Evolutionary conservation across 2,888 invertebrate species (phyloP).

Genomic region (Melanophora roralis): DNA sequence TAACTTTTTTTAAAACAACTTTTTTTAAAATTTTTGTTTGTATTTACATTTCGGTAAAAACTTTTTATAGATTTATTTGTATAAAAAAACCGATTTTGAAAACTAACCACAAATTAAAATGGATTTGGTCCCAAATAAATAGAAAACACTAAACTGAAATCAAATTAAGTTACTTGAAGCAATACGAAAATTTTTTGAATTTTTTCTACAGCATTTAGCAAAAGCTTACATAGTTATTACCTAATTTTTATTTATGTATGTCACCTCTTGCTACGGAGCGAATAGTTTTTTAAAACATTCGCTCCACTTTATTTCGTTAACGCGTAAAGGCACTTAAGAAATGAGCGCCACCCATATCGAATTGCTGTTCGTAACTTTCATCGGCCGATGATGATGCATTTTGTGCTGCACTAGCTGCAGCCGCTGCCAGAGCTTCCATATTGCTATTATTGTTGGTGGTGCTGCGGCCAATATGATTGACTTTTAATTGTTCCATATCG

Average conservation of each 20-base stretch:
- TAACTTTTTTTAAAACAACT: too few relatives aligned
- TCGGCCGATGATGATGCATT: constrained; percentile 64
- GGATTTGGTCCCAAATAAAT: neutral
- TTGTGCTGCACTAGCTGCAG: constrained; percentile 55
- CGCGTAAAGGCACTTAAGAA: constrained; percentile 76
- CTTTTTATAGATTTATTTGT: too few relatives aligned
- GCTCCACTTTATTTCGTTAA: constrained; percentile 51
- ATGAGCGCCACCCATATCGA: constrained; percentile 75
- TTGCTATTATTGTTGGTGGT: too few relatives aligned
- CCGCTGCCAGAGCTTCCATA: constrained; percentile 59
- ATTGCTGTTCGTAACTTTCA: constrained; percentile 72
- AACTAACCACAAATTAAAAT: too few relatives aligned
- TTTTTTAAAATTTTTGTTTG: too few relatives aligned
- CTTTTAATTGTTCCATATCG: constrained; percentile 72
- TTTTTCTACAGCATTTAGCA: neutral
- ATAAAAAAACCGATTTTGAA: too few relatives aligned
- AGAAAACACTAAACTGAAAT: neutral
- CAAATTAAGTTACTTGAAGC: neutral
- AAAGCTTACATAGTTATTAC: neutral
- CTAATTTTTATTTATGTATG: neutral
- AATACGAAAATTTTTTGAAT: neutral
- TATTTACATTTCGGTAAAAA: too few relatives aligned
- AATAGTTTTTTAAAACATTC: neutral
- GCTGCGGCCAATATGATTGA: constrained; percentile 47
- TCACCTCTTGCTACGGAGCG: neutral